These are phyloP conservation scores for Dendronephthya gigantea DNA, from an alignment of 64 coral and sea anemone genomes.

Conservation along the genomic window DNA sequence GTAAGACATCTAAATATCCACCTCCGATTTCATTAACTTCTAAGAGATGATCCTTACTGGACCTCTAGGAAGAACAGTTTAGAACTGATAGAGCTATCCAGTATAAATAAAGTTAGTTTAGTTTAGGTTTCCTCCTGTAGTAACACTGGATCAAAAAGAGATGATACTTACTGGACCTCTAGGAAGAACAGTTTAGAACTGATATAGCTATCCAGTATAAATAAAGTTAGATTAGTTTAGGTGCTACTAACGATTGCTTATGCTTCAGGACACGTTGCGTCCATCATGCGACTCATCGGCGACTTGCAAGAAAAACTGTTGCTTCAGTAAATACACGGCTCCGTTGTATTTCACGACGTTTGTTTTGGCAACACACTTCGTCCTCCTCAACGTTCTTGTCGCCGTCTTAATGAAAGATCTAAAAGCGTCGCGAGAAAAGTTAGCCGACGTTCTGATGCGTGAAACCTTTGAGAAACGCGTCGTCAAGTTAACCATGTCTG, in stretches of 20 bases:
- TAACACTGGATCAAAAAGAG: too few species aligned
- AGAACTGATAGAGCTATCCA: too few species aligned
- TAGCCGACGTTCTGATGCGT: conserved; percentile 62
- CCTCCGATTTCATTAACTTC: too few species aligned
- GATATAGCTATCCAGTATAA: not conserved
- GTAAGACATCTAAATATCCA: not conserved
- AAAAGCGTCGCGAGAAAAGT: conserved; percentile 92
- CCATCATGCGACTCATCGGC: conserved; percentile 34
- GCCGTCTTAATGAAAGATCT: conserved; percentile 98
- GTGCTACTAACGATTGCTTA: not conserved
- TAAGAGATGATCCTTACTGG: too few species aligned
- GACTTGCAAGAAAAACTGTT: conserved; percentile 47
- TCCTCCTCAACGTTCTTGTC: conserved; percentile 86
- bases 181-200: too few species aligned
- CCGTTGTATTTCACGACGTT: conserved; percentile 88
- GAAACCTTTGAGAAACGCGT: conserved; percentile 66
- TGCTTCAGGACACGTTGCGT: conserved; percentile 66
- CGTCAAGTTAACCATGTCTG: conserved; percentile 51
- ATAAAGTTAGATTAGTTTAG: not conserved
- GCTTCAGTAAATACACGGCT: conserved; percentile 64
- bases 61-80: too few species aligned
- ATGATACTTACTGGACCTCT: too few species aligned
- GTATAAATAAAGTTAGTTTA: too few species aligned
- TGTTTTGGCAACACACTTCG: conserved; percentile 91
- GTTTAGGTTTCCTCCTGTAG: too few species aligned